Evolutionary conservation across 1,140 invertebrate species (phyloP), one percentile per base, ranked within the genome.

Genomic region (Orius insidiosus): DNA sequence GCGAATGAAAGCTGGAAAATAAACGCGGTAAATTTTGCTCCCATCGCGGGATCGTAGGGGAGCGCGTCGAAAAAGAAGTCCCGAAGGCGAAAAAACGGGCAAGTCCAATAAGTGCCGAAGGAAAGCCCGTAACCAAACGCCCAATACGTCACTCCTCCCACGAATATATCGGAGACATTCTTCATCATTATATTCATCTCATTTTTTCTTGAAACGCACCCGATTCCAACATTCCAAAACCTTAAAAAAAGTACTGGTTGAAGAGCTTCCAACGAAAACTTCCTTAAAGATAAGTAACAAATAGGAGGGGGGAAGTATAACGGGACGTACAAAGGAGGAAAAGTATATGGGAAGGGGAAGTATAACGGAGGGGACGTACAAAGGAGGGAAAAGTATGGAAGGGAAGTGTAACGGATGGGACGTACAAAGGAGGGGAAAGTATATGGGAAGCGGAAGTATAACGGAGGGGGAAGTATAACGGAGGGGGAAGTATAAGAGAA

Each of bases 141-240:
- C 90, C 90, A 95, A 63, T 94, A 96, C 0, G 86, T 90, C 3
- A 92, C 59, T 42, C 87, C 89, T 10, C 90, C 90, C 2, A 95
- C 69, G 7, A 90, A 82, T 44, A 95, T 86, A 53, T 94, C 88
- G 1, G 86, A 83, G 0, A 90, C 76, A 57, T 94, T 94, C 61
- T 92, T 93, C 81, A 93, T 88, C 87, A 93, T 92, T n/a, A 93
- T 92, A 56, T 93, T 92, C 0, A 90, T 85, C 69, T 93, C 89
- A 57, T 93, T 93, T 64, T 93, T 94, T 19, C 86, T 70, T 1
- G 85, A 88, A 0, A 93, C 88, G 54, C 85, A 87, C 5, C 89
- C 89, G 85, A 87, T 60, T 94, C 88, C 44, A 94, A 59, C 71
- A 94, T 80, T 5, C 87, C 87, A 57, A 93, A 94, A 40, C 87